Base-by-base conservation (phyloP, 1,140 invertebrate species). In the Ceratitis capitata region DNA sequence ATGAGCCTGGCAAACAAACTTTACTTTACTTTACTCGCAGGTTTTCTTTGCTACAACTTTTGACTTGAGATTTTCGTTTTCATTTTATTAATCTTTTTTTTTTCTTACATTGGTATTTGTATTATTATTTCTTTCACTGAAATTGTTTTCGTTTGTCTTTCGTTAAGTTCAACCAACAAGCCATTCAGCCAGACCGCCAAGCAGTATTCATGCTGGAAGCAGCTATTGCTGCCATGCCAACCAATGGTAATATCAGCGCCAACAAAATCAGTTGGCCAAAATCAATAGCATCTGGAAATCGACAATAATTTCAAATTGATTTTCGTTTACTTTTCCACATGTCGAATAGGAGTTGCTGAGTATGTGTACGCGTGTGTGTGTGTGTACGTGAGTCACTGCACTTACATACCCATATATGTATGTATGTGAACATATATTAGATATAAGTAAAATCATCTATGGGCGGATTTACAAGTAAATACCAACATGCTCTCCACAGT, bases 231-330 rank as follows among this genome's bases (percentile, higher is more conserved):
- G 86, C 86, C 87, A 88, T 88, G 89, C 88, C 89, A 90, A 89
- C 88, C 89, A 90, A 89, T 87, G 86, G 87, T 87, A 87, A 88
- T 88, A 87, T 86, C 84, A 84, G 32, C 45, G 84, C 78, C 53
- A 82, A 53, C 47, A 82, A 64, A 86, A 86, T 82, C 69, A 47
- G 35, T 39, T 19, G 86, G 83, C 85, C 47, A 51, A 64, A 86
- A 88, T 87, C 89, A 89, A 86, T 89, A 89, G 87, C 89, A 90
- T 89, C 87, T 91, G 89, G 89, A 91, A 91, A 91, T 91, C 89
- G 89, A 89, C 89, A 90, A 90, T 90, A 90, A 90, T 90, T 90
- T 90, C 89, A 89, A 91, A 90, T 91, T 91, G 89, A 91, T 91
- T 91, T 91, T 88, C 89, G 86, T 91, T 91, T 90, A 89, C 89